Percentiles rank a stretch among this genome's conserved stretches.
phyloP scores from a whole-genome alignment of 2,113 vertebrate species.

The Salvelinus sp. region DNA sequence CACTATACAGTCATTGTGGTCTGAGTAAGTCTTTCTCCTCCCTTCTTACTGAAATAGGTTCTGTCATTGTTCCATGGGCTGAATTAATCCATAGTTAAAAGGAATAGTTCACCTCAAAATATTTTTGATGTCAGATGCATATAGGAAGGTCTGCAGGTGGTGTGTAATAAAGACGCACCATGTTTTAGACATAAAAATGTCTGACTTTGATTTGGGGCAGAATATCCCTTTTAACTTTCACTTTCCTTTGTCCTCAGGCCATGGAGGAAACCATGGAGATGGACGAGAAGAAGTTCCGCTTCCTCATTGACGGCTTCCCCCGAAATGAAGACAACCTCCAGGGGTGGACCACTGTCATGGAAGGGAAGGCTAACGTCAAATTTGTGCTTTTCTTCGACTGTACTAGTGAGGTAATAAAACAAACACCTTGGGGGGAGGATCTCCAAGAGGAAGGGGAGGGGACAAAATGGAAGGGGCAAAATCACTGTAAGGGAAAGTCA shows the following conservation, averaged over 20 bases:
- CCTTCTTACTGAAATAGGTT: no score
- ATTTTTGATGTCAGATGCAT: no score
- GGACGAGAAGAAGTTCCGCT: conserved; percentile 85
- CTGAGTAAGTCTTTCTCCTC: no score
- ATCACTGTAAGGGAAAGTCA: neutral
- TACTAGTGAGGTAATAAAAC: conserved; percentile 83
- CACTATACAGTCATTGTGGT: no score
- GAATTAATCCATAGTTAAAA: no score
- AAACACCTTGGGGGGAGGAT: neutral
- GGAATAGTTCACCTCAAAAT: no score
- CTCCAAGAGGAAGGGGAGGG: neutral
- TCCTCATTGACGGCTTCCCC: conserved; percentile 97
- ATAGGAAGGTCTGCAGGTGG: no score
- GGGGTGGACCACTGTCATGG: conserved; percentile 91
- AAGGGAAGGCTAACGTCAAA: conserved; percentile 88
- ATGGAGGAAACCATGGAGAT: conserved; percentile 86
- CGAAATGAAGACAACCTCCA: conserved; percentile 96
- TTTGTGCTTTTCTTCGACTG: conserved; percentile 99
- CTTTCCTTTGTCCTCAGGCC: conserved; percentile 48
- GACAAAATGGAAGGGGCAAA: no score
- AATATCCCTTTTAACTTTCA: neutral
- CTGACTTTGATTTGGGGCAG: neutral
- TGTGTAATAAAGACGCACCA: no score
- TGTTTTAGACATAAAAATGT: neutral
- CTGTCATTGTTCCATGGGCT: no score